Percentiles rank a stretch among this genome's conserved stretches.
Conservation (phyloP, 2,797 vertebrate species). For the Graptemys geographica region DNA sequence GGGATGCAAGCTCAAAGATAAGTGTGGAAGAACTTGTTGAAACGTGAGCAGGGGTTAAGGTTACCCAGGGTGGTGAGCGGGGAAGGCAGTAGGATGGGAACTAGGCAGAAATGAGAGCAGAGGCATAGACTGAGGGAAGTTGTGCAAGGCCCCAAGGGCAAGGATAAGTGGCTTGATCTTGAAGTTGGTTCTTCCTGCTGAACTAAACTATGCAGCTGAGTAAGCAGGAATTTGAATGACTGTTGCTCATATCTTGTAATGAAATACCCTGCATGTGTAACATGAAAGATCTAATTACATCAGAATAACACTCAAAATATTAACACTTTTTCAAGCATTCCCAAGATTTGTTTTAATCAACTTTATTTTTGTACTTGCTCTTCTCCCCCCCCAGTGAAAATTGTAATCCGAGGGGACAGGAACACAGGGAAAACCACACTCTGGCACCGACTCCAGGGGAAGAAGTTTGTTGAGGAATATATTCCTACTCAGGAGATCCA, state of each 20-base stretch:
- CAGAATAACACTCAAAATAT: constrained; percentile 10
- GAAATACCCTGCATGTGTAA: background rate
- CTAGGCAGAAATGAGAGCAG: background rate
- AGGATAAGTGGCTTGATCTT: background rate
- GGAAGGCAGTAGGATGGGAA: background rate
- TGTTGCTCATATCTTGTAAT: background rate
- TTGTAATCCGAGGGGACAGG: constrained; percentile 95
- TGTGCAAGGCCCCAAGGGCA: background rate
- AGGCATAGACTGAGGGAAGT: background rate
- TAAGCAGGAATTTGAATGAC: constrained; percentile 37
- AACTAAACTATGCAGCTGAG: constrained; percentile 14
- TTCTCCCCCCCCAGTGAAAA: constrained; percentile 86
- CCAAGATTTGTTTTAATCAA: constrained; percentile 31
- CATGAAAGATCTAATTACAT: constrained; percentile 8
- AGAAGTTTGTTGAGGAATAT: constrained; percentile 96
- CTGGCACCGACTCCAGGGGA: constrained; percentile 96
- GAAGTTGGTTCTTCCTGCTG: constrained; percentile 15
- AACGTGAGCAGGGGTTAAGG: background rate
- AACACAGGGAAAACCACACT: constrained; percentile 89
- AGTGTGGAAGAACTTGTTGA: background rate
- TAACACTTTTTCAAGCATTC: background rate
- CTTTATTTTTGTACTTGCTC: constrained; percentile 39
- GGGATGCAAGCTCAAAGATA: background rate
- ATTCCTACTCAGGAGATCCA: constrained; percentile 98
- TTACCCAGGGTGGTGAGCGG: background rate